These are phyloP conservation scores for Nomada fucata DNA, from an alignment of 2,888 invertebrate genomes.

Conservation along the genomic window DNA sequence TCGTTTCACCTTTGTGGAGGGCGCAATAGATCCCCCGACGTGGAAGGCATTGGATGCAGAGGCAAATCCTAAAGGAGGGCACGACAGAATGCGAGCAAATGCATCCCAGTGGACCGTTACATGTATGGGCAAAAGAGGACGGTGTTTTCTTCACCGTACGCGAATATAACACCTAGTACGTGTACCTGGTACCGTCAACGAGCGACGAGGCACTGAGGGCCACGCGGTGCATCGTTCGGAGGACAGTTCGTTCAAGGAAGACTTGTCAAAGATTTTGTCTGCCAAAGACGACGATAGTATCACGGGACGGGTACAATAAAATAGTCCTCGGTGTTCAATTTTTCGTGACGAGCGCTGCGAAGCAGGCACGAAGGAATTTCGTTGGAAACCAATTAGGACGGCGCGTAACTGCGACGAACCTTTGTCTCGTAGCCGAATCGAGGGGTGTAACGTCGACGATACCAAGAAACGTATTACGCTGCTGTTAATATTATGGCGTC, in stretches of 20 bases:
- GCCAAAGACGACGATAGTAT: not conserved
- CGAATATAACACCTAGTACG: not conserved
- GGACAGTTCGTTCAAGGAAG: not conserved
- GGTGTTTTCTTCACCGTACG: not conserved
- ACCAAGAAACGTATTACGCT: constrained; percentile 1
- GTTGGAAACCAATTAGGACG: constrained; percentile 6
- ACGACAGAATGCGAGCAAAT: constrained; percentile 20
- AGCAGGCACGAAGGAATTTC: not conserved
- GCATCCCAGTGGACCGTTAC: constrained; percentile 3
- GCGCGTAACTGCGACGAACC: not conserved
- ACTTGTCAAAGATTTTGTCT: not conserved
- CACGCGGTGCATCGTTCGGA: not conserved
- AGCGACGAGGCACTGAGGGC: not conserved
- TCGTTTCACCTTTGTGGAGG: not conserved
- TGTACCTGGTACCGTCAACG: not conserved
- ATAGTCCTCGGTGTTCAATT: not conserved
- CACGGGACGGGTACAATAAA: not conserved
- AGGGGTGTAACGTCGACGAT: too few relatives aligned
- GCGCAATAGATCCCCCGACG: constrained; percentile 2
- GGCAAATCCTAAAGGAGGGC: not conserved
- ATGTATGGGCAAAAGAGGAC: not conserved
- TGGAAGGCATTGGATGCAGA: constrained; percentile 4
- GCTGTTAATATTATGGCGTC: constrained; percentile 23
- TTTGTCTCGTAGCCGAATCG: not conserved
- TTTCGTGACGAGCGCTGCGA: too few relatives aligned